Evolutionary conservation across 2,797 vertebrate genomes (phyloP).

Genomic region (Emydoidea blandingii): DNA sequence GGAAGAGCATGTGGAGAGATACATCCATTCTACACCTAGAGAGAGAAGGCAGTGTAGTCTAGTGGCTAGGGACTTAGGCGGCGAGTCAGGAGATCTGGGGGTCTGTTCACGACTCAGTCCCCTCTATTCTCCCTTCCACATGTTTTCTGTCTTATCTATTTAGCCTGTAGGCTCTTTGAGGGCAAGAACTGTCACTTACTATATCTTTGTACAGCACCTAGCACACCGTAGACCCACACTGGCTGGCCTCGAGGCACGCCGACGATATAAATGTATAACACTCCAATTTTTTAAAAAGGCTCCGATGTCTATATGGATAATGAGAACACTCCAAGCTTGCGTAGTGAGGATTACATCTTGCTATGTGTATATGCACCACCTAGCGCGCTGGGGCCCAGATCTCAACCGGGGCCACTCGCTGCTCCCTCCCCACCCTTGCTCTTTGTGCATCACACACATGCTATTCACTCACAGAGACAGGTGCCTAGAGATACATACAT

Average conservation of each 20-base stretch:
- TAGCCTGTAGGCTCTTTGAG: neutral
- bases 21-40: neutral
- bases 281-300: neutral
- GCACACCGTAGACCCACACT: neutral
- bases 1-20: neutral
- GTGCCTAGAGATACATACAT: accelerated
- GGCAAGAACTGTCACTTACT: neutral
- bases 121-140: neutral
- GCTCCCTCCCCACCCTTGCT: neutral
- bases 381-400: neutral
- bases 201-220: neutral
- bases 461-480: neutral
- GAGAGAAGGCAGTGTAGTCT: neutral
- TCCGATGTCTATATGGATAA: neutral
- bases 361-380: neutral
- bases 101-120: neutral
- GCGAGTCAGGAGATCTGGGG: neutral
- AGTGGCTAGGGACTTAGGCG: neutral
- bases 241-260: neutral
- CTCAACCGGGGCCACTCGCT: neutral
- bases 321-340: neutral
- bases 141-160: neutral
- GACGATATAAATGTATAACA: neutral
- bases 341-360: neutral
- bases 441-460: neutral